A percentile compares a stretch with the other conserved stretches of the same genome.
These are phyloP conservation scores for Timema podura DNA, from an alignment of 2,888 invertebrate species.

Conservation along the genomic window DNA sequence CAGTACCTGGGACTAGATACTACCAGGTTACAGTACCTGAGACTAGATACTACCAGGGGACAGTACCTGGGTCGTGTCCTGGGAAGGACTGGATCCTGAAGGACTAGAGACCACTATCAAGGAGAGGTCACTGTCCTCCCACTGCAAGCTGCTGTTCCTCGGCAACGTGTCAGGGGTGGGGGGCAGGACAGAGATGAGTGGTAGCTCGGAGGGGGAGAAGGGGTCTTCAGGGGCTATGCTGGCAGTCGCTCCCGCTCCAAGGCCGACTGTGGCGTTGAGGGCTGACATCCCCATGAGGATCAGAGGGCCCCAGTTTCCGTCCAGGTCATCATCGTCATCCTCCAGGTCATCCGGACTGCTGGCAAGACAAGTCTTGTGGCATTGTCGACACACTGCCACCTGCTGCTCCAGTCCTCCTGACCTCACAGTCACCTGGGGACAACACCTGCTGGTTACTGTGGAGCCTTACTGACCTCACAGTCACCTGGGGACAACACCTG, in stretches of 20 bases:
- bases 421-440: slow-evolving; percentile 65
- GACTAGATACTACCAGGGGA: too few relatives aligned
- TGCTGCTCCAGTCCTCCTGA: slow-evolving; percentile 66
- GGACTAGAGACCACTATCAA: not conserved
- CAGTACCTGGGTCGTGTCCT: too few relatives aligned
- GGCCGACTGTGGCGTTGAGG: slow-evolving; percentile 57
- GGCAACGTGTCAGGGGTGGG: slow-evolving; percentile 60
- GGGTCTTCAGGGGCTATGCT: slow-evolving; percentile 38
- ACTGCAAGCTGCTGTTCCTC: slow-evolving; percentile 26
- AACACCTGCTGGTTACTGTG: not conserved
- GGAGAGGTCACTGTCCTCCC: slow-evolving; percentile 29
- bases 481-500: not conserved
- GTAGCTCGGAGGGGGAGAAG: slow-evolving; percentile 44
- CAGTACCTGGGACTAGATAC: too few relatives aligned
- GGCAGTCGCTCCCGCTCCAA: slow-evolving; percentile 41
- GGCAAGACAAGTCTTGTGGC: slow-evolving; percentile 71
- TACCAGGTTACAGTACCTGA: too few relatives aligned
- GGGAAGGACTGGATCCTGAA: too few relatives aligned
- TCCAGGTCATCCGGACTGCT: slow-evolving; percentile 45
- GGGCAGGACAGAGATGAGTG: slow-evolving; percentile 70
- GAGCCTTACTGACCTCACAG: not conserved
- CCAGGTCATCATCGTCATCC: slow-evolving; percentile 48
- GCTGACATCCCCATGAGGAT: slow-evolving; percentile 65
- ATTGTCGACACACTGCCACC: slow-evolving; percentile 70
- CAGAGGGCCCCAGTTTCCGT: slow-evolving; percentile 61